Conservation (phyloP, 2,888 invertebrate species). For the Panzeria rudis region DNA sequence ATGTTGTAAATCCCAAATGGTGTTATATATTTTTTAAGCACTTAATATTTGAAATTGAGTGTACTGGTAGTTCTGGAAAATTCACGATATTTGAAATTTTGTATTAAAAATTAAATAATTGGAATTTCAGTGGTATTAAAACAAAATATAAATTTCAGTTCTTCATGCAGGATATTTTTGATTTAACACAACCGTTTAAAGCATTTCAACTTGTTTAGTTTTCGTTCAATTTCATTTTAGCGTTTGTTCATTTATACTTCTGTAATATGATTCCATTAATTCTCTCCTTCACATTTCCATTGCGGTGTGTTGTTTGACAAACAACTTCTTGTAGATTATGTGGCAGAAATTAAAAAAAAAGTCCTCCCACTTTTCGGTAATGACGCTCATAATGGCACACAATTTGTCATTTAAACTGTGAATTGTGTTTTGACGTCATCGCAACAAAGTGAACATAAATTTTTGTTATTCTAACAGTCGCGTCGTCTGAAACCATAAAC, state of each 20-base stretch:
- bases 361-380: conserved; percentile 7
- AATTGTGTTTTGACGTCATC: conserved; percentile 46
- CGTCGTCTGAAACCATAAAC: conserved; percentile 10
- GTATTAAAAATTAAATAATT: neutral
- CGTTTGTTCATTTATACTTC: neutral
- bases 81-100: neutral
- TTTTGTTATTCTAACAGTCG: neutral
- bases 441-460: neutral
- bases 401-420: conserved; percentile 55
- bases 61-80: neutral
- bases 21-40: conserved; percentile 4
- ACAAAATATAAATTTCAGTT: too few relatives aligned
- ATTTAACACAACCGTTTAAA: neutral
- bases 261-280: neutral
- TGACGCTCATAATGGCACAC: conserved; percentile 56
- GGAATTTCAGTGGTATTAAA: too few relatives aligned
- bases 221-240: neutral
- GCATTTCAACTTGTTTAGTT: neutral
- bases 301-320: conserved; percentile 1
- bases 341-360: conserved; percentile 10
- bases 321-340: neutral
- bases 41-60: neutral
- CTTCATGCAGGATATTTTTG: too few relatives aligned
- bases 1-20: neutral
- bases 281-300: neutral